Evolutionary conservation across 2,113 vertebrate genomes (phyloP), one percentile per base, ranked within the genome.

Genomic region (Hiodon tergisus): DNA sequence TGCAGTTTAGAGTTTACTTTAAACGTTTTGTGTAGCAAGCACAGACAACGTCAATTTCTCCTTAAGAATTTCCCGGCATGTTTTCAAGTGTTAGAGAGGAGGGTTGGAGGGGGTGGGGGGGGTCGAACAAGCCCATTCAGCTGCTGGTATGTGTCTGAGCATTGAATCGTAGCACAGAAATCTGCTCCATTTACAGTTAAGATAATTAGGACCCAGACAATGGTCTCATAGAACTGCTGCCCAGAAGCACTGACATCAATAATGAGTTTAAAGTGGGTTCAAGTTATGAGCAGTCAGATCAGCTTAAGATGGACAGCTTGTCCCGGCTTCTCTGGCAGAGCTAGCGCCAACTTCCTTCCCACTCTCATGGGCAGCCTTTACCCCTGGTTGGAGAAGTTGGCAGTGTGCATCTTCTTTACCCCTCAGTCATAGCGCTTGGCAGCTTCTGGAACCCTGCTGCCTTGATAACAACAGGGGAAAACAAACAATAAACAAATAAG

Each of bases 401-500:
- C 61, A 77, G 76, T 61, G 10, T 9, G 54, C 7, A 17, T 2
- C 6, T 62, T 75, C 54, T 68, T 11, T 16, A 68, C n/a, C 47
- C 67, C 77, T 69, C 69, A 59, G 14, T 5, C 61, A 46, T 9
- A 10, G 4, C 3, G 4, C n/a, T 72, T 59, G 47, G 1, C 57
- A n/a, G 57, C 16, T 72, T 57, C 48, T 16, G 58, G 14, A 58
- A 14, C 47, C 58, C 73, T 60, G 62, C 57, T 17, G 11, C n/a
- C 47, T 46, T 69, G 47, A 74, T 72, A 67, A 17, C 52, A 71
- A 50, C 67, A 17, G 51, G 52, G 71, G 70, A 78, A 82, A 85
- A 81, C 69, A 81, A 83, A 76, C 79, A 63, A 69, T 57, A 31
- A 72, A 73, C 53, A 57, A 11, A 51, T 13, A 48, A 55, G 54